phyloP scores from a whole-genome alignment of 2,797 vertebrate species.

The Acanthiza pusilla region DNA sequence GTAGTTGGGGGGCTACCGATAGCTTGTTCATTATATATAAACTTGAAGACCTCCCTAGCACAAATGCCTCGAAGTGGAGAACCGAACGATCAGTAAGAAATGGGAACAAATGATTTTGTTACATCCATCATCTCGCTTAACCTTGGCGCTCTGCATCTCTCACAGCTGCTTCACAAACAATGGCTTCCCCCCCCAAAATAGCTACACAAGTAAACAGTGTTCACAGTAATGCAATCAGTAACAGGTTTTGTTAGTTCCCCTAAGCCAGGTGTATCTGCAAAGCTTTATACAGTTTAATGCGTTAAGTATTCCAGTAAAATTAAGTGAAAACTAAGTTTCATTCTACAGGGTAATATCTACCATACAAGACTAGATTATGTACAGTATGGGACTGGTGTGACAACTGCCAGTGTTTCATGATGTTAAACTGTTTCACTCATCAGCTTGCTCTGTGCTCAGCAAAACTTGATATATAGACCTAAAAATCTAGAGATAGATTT shows the following conservation, averaged over 20 bases:
- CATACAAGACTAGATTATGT: conserved; percentile 60
- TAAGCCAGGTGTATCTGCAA: conserved; percentile 21
- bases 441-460: neutral
- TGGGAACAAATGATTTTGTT: neutral
- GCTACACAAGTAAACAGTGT: conserved; percentile 45
- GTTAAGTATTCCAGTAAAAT: conserved; percentile 51
- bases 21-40: neutral
- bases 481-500: neutral
- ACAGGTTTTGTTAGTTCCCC: neutral
- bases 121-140: neutral
- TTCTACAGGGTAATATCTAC: conserved; percentile 57
- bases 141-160: neutral
- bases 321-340: conserved; percentile 36
- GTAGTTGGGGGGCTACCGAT: neutral
- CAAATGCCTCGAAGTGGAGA: neutral
- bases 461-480: neutral
- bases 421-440: conserved; percentile 9
- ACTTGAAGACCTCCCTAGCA: neutral
- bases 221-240: conserved; percentile 37
- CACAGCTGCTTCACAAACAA: conserved; percentile 5
- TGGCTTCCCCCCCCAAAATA: neutral
- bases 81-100: neutral
- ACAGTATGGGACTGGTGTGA: conserved; percentile 57
- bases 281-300: conserved; percentile 37
- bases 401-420: conserved; percentile 4